A percentile compares a stretch with the other conserved stretches of the same genome.
phyloP scores from a whole-genome alignment of 2,113 vertebrate species.

The Pogona vitticeps region DNA sequence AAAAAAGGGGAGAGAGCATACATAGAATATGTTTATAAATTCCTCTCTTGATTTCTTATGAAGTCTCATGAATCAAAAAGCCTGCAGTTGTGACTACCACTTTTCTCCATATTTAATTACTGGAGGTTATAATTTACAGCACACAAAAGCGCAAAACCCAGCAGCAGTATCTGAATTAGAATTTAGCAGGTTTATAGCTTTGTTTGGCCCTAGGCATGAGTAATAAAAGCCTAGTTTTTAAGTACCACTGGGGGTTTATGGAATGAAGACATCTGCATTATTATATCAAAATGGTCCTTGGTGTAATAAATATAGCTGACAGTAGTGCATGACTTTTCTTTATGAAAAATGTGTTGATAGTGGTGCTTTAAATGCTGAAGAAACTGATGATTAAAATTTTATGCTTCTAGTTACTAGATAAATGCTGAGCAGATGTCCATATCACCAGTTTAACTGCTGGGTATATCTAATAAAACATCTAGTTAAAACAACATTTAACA shows the following conservation, averaged over 20 bases:
- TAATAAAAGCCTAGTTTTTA: constrained; percentile 81
- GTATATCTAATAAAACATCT: constrained; percentile 67
- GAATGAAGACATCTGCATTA: constrained; percentile 85
- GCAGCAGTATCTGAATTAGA: constrained; percentile 71
- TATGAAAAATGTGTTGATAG: constrained; percentile 82
- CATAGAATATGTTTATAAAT: constrained; percentile 59
- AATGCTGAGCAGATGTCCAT: constrained; percentile 76
- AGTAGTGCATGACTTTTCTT: constrained; percentile 76
- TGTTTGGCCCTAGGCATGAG: constrained; percentile 78
- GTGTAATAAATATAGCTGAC: constrained; percentile 85
- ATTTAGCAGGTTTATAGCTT: constrained; percentile 80
- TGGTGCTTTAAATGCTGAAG: constrained; percentile 80
- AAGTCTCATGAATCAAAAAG: constrained; percentile 67
- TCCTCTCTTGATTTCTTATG: constrained; percentile 60
- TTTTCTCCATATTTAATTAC: constrained; percentile 75
- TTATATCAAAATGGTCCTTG: constrained; percentile 83
- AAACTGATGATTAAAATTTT: constrained; percentile 80
- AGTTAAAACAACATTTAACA: constrained; percentile 70
- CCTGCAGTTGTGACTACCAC: constrained; percentile 68
- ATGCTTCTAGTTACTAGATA: constrained; percentile 76
- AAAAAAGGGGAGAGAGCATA: constrained; percentile 26
- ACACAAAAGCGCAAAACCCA: constrained; percentile 67
- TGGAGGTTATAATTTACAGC: constrained; percentile 72
- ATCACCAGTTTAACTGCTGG: constrained; percentile 70
- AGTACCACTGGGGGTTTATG: constrained; percentile 80